Conservation (phyloP, 2,888 invertebrate species). For the Amiota mariae region DNA sequence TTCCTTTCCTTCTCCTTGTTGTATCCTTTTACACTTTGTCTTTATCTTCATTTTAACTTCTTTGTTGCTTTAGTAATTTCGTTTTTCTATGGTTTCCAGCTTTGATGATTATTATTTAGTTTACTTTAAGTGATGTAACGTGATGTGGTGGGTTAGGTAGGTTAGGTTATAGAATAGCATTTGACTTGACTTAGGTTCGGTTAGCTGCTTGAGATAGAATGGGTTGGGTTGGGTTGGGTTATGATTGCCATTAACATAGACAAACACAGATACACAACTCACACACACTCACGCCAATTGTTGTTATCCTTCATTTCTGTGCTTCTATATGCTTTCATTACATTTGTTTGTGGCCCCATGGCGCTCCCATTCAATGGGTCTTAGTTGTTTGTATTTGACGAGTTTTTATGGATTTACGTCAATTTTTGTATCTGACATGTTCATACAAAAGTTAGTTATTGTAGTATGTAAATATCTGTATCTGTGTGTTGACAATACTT, state of each 20-base stretch:
- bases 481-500: slow-evolving; percentile 13
- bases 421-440: slow-evolving; percentile 28
- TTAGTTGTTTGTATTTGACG: slow-evolving; percentile 1
- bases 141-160: slow-evolving; percentile 19
- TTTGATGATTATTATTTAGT: not conserved
- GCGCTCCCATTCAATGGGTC: not conserved
- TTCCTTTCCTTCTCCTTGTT: slow-evolving; percentile 44
- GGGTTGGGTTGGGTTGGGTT: too few species aligned
- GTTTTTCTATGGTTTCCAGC: slow-evolving; percentile 42
- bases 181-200: too few species aligned
- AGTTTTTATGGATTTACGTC: slow-evolving; percentile 46
- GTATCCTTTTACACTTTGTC: slow-evolving; percentile 38
- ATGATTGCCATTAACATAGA: not conserved
- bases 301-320: not conserved
- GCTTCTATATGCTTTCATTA: slow-evolving; percentile 30
- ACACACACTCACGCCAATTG: not conserved
- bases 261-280: not conserved
- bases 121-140: not conserved
- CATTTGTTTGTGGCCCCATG: not conserved
- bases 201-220: too few species aligned
- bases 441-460: too few species aligned
- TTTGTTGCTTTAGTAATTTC: not conserved
- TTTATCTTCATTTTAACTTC: too few species aligned
- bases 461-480: not conserved
- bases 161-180: not conserved